Conservation (phyloP, 2,113 vertebrate species). For the Hippocampus comes region DNA sequence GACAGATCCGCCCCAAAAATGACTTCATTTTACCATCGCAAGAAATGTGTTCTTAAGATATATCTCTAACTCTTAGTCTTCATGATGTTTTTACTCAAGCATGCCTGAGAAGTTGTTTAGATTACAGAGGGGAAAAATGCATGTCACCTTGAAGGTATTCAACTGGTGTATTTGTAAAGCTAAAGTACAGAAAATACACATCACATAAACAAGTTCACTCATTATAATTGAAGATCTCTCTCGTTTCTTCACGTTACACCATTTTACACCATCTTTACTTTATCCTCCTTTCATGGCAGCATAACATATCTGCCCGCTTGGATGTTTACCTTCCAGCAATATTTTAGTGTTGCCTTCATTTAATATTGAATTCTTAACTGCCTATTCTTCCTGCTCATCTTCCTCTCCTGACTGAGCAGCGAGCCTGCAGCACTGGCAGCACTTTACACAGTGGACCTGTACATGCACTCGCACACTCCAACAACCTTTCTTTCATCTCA, state of each 20-base stretch:
- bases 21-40: no score
- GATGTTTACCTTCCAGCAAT: conserved; percentile 29
- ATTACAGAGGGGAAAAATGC: no score
- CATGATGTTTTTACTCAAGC: no score
- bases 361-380: conserved; percentile 48
- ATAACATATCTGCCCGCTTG: neutral
- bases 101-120: no score
- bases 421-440: conserved; percentile 61
- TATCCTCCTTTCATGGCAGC: conserved; percentile 10
- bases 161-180: no score
- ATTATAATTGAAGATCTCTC: neutral
- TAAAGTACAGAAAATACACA: neutral
- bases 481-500: conserved; percentile 36
- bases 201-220: neutral
- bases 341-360: conserved; percentile 51
- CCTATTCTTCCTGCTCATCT: conserved; percentile 64
- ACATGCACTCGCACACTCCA: conserved; percentile 19
- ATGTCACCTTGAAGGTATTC: neutral
- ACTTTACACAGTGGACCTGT: conserved; percentile 53
- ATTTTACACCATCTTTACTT: neutral
- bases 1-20: no score
- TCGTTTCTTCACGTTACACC: neutral
- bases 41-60: no score
- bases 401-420: conserved; percentile 47
- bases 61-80: no score